These are phyloP conservation scores for Tetragonula clypearis DNA, from an alignment of 1,140 invertebrate species.

Conservation along the genomic window DNA sequence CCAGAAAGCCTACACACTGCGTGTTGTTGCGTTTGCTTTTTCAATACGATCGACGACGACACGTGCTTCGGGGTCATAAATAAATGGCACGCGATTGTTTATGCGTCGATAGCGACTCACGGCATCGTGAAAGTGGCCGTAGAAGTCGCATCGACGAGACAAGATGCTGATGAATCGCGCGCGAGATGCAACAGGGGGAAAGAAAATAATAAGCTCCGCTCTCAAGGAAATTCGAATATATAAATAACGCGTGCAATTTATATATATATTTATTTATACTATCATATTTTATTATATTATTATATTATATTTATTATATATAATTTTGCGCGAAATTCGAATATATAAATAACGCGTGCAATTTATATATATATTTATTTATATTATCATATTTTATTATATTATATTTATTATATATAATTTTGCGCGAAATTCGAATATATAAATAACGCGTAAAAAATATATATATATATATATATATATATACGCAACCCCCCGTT, in stretches of 20 bases:
- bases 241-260: constrained; percentile 34
- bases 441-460: constrained; percentile 35
- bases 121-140: background rate
- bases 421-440: constrained; percentile 2
- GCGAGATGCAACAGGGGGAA: background rate
- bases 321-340: background rate
- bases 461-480: too few species aligned
- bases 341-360: constrained; percentile 44
- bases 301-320: too few species aligned
- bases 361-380: background rate
- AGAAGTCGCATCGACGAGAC: too few species aligned
- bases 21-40: constrained; percentile 30
- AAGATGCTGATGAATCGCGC: background rate
- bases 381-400: too few species aligned
- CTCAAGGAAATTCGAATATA: constrained; percentile 38
- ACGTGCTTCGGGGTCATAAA: constrained; percentile 42
- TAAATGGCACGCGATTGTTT: constrained; percentile 47
- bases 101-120: background rate
- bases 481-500: too few species aligned
- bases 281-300: too few species aligned
- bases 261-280: too few species aligned
- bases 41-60: constrained; percentile 44
- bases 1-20: constrained; percentile 11
- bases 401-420: too few species aligned
- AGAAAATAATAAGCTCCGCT: background rate